Evolutionary conservation across 2,113 vertebrate genomes (phyloP), one percentile per base, ranked within the genome.

Genomic region (Otus sunia): DNA sequence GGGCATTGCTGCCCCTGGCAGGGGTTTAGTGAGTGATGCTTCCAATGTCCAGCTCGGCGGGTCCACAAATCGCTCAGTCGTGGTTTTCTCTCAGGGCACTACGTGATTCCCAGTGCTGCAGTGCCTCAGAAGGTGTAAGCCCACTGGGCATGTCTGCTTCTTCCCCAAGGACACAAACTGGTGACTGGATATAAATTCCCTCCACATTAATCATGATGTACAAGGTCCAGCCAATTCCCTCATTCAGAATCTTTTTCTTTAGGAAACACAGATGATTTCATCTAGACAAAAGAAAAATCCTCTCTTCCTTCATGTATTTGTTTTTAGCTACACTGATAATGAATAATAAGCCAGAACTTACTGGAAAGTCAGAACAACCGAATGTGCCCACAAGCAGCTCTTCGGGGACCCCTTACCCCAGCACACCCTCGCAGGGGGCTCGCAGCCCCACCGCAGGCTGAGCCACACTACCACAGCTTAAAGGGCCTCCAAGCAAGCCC

Each of bases 401-500:
- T 23, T 8, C 0, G 5, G 34, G 52, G 27, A 21, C 27, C 11
- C 36, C 11, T 20, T 12, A 26, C 18, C 26, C 26, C 62, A 29
- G 52, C 43, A 6, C 27, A 59, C 3, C 11, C 32, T 26, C 0
- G 26, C 16, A 15, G 27, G 16, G 50, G 21, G 21, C 68, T n/a
- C 12, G 2, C 39, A 69, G 34, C 16, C 58, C 49, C 19, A 3
- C 56, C 2, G 5, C 25, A 10, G 0, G 3, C 17, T 1, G 5
- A 76, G 21, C 53, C 0, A 5, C 26, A 0, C 23, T 29, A 8
- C n/a, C 39, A 20, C 66, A 34, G 26, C 77, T 36, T 17, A 15
- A 32, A 68, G 47, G 19, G 39, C 29, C 29, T n/a, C 53, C 34
- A 43, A 30, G 39, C 63, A 75, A 34, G 10, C 25, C 53, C 43